Evolutionary conservation across 2,797 vertebrate genomes (phyloP).

Genomic region (Mus spretus): DNA sequence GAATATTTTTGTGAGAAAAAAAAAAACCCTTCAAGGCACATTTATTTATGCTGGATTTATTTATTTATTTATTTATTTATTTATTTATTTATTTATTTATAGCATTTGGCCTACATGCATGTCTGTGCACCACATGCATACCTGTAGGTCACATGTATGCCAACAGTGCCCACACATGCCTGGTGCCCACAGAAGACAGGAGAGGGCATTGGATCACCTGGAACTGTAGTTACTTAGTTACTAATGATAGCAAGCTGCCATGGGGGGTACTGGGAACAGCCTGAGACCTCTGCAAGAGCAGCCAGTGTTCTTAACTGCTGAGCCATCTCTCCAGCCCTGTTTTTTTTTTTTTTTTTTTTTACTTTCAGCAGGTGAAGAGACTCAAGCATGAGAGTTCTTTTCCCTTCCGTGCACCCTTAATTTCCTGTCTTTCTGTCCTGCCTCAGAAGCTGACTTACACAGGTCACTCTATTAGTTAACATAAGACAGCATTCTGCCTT

Average conservation of each 20-base stretch:
- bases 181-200: background rate
- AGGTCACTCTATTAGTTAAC: constrained; percentile 25
- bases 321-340: too few species aligned
- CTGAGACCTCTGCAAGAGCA: background rate
- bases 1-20: background rate
- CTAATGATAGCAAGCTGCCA: background rate
- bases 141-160: background rate
- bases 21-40: background rate
- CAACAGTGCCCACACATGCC: background rate
- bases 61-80: background rate
- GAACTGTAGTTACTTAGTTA: background rate
- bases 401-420: background rate
- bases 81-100: background rate
- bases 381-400: background rate
- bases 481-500: constrained; percentile 1
- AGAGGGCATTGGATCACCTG: background rate
- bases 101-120: background rate
- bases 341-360: background rate
- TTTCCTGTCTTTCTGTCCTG: background rate
- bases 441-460: background rate
- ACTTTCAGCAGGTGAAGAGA: background rate
- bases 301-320: too few species aligned
- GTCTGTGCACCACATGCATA: too few species aligned
- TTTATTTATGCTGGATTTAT: background rate
- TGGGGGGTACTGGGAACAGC: too few species aligned